phyloP scores from a whole-genome alignment of 2,888 invertebrate genomes.

The Poecilus cupreus region DNA sequence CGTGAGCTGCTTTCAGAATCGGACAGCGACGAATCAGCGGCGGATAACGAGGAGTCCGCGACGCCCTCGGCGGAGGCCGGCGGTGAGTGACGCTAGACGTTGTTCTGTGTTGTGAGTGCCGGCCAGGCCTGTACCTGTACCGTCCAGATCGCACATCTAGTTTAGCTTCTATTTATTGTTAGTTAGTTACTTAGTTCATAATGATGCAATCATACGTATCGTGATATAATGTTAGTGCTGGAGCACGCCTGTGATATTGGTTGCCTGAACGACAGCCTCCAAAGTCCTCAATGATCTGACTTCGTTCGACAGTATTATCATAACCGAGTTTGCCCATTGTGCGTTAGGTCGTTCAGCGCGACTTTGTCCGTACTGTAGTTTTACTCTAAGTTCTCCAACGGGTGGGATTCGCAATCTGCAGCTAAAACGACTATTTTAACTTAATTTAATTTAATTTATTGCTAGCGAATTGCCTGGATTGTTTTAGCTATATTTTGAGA shows the following conservation, averaged over 20 bases:
- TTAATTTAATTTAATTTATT: constrained; percentile 23
- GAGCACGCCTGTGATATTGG: constrained; percentile 9
- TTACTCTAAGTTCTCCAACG: not conserved
- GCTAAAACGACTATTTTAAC: constrained; percentile 16
- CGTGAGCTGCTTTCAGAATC: constrained; percentile 31
- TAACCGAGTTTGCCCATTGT: not conserved
- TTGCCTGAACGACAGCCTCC: constrained; percentile 16
- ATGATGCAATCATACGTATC: not conserved
- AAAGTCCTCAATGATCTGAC: constrained; percentile 13
- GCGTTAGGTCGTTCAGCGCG: constrained; percentile 1
- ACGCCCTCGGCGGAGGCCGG: constrained; percentile 3
- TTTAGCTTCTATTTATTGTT: constrained; percentile 1
- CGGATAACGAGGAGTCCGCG: not conserved
- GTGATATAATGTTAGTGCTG: constrained; percentile 14
- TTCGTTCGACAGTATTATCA: not conserved
- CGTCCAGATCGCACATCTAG: constrained; percentile 5
- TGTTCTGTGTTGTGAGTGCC: constrained; percentile 1
- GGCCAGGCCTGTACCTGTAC: constrained; percentile 7
- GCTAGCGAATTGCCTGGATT: not conserved
- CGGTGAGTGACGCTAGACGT: constrained; percentile 1
- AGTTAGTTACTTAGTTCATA: not conserved
- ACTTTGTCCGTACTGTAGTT: constrained; percentile 11
- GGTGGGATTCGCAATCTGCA: not conserved
- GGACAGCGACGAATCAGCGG: not conserved
- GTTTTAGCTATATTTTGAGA: constrained; percentile 14